Evolutionary conservation across 35 echinoderm and acorn worm species (phyloP).

Genomic region (Diadema setosum): DNA sequence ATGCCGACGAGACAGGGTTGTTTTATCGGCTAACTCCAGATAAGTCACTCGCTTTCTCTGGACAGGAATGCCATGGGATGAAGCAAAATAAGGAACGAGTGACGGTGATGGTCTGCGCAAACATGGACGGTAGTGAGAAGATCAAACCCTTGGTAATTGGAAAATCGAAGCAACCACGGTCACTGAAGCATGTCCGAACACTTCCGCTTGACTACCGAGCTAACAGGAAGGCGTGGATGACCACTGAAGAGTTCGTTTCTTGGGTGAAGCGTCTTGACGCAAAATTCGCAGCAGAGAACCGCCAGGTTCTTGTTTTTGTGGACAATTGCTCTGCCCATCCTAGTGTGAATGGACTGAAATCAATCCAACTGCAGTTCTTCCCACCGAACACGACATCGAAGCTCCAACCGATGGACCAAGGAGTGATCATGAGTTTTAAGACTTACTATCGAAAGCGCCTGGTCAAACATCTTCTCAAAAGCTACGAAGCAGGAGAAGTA

Average conservation of each 20-base stretch:
- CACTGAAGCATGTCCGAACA: neutral
- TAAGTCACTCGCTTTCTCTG: neutral
- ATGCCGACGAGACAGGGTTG: slow-evolving; percentile 14
- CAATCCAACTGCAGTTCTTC: slow-evolving; percentile 22
- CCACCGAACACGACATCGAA: slow-evolving; percentile 51
- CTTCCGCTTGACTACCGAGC: neutral
- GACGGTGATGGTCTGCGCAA: slow-evolving; percentile 9
- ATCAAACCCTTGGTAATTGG: neutral
- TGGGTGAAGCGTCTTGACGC: neutral
- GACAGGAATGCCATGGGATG: neutral
- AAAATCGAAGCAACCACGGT: slow-evolving; percentile 20
- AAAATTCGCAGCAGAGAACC: neutral
- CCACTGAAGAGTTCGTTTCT: neutral
- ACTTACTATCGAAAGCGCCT: slow-evolving; percentile 2
- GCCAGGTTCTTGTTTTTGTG: neutral
- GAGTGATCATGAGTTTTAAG: slow-evolving; percentile 14
- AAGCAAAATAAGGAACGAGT: slow-evolving; percentile 45
- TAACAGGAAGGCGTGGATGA: slow-evolving; percentile 34
- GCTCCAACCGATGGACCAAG: slow-evolving; percentile 36
- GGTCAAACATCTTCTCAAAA: neutral
- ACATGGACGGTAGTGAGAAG: slow-evolving; percentile 22
- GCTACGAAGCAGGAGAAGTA: neutral
- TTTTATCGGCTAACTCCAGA: neutral
- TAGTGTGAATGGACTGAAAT: neutral
- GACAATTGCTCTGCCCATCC: slow-evolving; percentile 23